Evolutionary conservation across 2,888 invertebrate species (phyloP), one percentile per base, ranked within the genome.

Genomic region (Monopis laevigella): DNA sequence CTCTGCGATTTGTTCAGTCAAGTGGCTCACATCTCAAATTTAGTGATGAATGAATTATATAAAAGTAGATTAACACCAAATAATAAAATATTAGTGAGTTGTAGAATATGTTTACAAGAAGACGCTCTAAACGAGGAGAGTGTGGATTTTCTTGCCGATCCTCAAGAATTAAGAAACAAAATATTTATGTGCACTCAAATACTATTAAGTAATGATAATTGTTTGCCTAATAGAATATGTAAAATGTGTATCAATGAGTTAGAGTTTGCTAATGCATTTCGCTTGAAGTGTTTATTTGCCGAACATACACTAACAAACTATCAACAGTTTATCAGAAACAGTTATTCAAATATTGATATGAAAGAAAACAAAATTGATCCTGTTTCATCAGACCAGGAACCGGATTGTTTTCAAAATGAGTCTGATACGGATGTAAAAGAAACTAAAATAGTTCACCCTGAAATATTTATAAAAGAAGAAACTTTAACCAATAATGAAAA

Each of bases 171-270:
- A 42, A 43, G 63, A 28, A 50, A 61, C 11, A 73, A 56, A 48
- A 58, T 80, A 30, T 54, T 52, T 46, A 34, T 49, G 38, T 77
- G 74, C 56, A 74, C 75, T 50, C 62, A 65, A 53, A 51, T 77
- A 42, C 54, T 48, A 43, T 41, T 78, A 32, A 44, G 42, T 4
- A 45, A 48, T 14, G 59, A 65, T 27, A 58, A 55, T 18, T 45
- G 51, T 44, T 57, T 68, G 27, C 72, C 75, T 1, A 54, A 46
- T 43, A 45, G 42, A 17, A 66, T 80, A 45, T 80, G 78, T 47
- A 47, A 46, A 3, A 43, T 49, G 19, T 80, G 78, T 48, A 35
- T 62, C 16, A 39, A 54, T 29, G 70, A 74, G 47, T 48, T 78
- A 42, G 54, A 63, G 27, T 51, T 47, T 10, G 65, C 68, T 8